Evolutionary conservation across 2,888 invertebrate genomes (phyloP), one percentile per base, ranked within the genome.

Genomic region (Tribolium freemani): DNA sequence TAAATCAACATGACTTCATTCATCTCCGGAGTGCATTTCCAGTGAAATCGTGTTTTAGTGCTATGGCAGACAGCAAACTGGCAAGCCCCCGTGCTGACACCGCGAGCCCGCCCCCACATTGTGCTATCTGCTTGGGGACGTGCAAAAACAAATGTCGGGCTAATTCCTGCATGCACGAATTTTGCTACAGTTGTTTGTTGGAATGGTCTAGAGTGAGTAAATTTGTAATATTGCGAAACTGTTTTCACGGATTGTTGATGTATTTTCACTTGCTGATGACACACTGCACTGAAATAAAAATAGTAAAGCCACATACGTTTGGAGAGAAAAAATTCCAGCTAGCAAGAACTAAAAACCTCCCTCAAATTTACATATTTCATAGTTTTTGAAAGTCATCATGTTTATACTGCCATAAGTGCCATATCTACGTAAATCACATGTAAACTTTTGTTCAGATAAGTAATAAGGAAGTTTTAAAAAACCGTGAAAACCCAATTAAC

Each of bases 151-250:
- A 95, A 83, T 96, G 96, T 26, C 96, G 95, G 84, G 96, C 97
- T 0, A 94, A 98, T 84, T 94, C 94, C 58, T 98, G 98, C 84
- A 90, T 95, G 84, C 98, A 98, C 86, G 93, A 94, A 84, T 98
- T 98, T 86, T 98, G 98, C 85, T 98, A 97, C 84, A 93, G 92
- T 76, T 98, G 98, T 84, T 89, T 98, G 30, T 87, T 96, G 73
- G 95, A 96, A 83, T 98, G 98, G 98, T 96, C 97, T 68, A 96
- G 95, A 89, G 93, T 93, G 84, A 80, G 81, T 79, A 13, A 13
- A 51, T 26, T 46, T 26, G 3, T 21, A 58, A 58, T 1, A 45
- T 58, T 58, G 5, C 16, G 58, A n/a, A n/a, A 58, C 10, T 54
- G 3, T 26, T 46, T 11, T 30, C 10, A 48, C 10, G 5, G 44